These are phyloP conservation scores for Protobothrops flavoviridis DNA, from an alignment of 2,113 vertebrate species.

Conservation along the genomic window DNA sequence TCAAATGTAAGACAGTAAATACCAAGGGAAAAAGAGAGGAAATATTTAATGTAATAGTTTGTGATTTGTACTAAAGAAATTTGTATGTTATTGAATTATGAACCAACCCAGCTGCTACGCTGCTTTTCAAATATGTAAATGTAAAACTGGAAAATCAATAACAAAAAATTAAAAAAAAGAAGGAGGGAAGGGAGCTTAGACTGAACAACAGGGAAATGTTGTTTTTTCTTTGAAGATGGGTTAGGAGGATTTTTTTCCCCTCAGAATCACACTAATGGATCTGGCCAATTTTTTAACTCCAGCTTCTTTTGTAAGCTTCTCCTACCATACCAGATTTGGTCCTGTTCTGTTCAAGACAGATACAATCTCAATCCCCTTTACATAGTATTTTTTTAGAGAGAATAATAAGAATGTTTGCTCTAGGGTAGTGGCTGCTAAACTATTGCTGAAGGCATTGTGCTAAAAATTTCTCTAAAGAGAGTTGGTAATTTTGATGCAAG, in stretches of 20 bases:
- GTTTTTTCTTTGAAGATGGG: neutral
- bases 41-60: too few relatives aligned
- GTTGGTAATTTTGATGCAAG: neutral
- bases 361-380: neutral
- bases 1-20: too few relatives aligned
- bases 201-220: neutral
- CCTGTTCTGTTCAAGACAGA: neutral
- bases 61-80: too few relatives aligned
- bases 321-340: neutral
- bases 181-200: neutral
- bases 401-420: neutral
- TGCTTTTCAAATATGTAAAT: too few relatives aligned
- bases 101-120: too few relatives aligned
- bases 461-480: neutral
- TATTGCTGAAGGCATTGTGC: neutral
- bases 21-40: too few relatives aligned
- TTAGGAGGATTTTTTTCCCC: rapidly evolving
- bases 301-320: neutral
- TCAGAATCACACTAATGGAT: neutral
- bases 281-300: neutral
- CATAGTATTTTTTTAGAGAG: neutral
- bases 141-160: too few relatives aligned
- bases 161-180: neutral
- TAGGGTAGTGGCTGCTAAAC: neutral
- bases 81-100: too few relatives aligned